phyloP scores from a whole-genome alignment of 2,113 vertebrate genomes.

The Brienomyrus brachyistius region DNA sequence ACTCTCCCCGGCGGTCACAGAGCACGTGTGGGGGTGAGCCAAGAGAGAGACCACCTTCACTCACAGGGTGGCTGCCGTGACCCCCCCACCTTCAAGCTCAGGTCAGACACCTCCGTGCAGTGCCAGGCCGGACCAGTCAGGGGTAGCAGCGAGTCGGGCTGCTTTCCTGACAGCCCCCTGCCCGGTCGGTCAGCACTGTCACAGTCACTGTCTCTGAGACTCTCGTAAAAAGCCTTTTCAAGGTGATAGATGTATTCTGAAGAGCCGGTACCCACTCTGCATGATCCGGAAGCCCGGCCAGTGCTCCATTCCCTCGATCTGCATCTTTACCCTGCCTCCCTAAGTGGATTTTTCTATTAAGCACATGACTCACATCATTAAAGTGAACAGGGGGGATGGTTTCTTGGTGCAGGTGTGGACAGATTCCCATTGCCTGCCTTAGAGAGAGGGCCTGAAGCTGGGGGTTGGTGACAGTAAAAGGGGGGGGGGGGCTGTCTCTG shows the following conservation, averaged over 20 bases:
- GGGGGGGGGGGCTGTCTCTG: background rate
- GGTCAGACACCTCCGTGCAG: background rate
- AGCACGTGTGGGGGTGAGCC: background rate
- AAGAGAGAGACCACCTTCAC: background rate
- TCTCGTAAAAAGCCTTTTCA: background rate
- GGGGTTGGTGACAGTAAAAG: background rate
- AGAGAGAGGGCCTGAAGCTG: background rate
- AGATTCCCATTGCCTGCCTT: background rate
- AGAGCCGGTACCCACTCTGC: background rate
- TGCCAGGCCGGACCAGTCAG: background rate
- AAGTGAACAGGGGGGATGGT: background rate
- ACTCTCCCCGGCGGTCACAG: background rate
- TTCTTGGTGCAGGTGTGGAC: background rate
- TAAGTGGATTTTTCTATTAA: background rate
- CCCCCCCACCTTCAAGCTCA: background rate
- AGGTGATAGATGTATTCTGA: background rate
- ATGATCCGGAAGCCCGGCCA: background rate
- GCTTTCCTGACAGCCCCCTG: background rate
- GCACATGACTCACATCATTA: background rate
- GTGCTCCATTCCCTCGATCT: background rate
- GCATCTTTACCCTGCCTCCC: background rate
- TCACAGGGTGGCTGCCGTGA: background rate
- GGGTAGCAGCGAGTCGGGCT: no score
- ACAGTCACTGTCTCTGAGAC: background rate
- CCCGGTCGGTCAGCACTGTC: background rate